Percentiles rank a stretch among this genome's conserved stretches.
Conservation (phyloP, 2,888 invertebrate species). For the Andrena bicolor region DNA sequence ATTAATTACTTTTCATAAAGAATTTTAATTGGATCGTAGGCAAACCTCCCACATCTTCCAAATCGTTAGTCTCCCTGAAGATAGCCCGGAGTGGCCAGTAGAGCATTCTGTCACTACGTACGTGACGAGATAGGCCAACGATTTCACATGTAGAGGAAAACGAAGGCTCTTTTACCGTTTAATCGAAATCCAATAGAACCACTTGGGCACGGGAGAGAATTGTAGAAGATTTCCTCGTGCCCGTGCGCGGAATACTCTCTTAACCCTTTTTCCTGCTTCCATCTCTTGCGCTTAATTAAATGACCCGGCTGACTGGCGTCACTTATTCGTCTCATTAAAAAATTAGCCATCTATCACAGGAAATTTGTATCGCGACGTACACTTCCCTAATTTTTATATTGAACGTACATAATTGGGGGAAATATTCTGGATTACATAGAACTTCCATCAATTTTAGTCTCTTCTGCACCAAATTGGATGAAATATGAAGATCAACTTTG, state of each 20-base stretch:
- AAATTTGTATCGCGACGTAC: background rate
- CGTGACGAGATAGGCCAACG: constrained; percentile 20
- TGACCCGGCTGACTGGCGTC: background rate
- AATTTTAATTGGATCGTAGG: background rate
- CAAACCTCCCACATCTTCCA: background rate
- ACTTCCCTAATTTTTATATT: background rate
- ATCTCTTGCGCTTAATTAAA: constrained; percentile 54
- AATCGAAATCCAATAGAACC: constrained; percentile 74
- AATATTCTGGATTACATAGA: too few species aligned
- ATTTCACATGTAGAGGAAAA: constrained; percentile 39
- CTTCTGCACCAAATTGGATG: too few species aligned
- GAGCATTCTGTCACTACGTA: constrained; percentile 22
- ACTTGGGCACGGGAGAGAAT: constrained; percentile 48
- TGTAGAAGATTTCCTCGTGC: constrained; percentile 26
- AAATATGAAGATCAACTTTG: too few species aligned
- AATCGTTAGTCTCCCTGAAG: constrained; percentile 12
- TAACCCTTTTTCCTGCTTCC: constrained; percentile 16
- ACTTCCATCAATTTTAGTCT: too few species aligned
- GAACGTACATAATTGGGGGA: background rate
- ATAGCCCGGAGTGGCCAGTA: background rate
- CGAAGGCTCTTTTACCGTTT: constrained; percentile 58
- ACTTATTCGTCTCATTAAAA: background rate
- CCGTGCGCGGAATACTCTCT: constrained; percentile 27
- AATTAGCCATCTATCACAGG: constrained; percentile 4
- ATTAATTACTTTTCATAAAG: too few species aligned